Base-by-base conservation (phyloP, 2,888 invertebrate species). In the Helobdella robusta region DNA sequence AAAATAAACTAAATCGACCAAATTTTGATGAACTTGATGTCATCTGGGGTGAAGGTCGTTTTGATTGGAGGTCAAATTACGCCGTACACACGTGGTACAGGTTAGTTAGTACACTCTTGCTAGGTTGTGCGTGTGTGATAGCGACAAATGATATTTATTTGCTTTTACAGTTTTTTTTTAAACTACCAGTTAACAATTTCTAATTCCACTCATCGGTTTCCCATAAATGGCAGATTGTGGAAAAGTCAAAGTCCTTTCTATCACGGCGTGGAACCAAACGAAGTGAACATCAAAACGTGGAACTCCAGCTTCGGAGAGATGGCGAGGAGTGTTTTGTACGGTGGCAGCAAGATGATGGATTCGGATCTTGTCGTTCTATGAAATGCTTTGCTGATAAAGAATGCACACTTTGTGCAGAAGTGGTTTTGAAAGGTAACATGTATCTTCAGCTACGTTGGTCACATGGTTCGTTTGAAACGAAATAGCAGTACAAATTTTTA, bases 61-160 rank as follows among this genome's bases (percentile, higher is more conserved):
- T 68, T 36, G 59, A 72, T 46, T 72, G 72, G 72, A 48, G 61
- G 30, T 48, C 71, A 11, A 72, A 73, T 65, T 73, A 74, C 64
- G 75, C 75, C 6, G 71, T 76, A 6, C 76, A 76, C 54, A 61
- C 74, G 52, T 74, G 69, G 70, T 72, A 71, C 28, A 30, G 69
- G 23, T 11, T 50, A n/a, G n/a, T n/a, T n/a, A n/a, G n/a, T n/a
- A n/a, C n/a, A n/a, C n/a, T n/a, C n/a, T n/a, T n/a, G n/a, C n/a
- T n/a, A n/a, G n/a, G n/a, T n/a, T n/a, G n/a, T n/a, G n/a, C n/a
- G n/a, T n/a, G n/a, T n/a, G n/a, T n/a, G n/a, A n/a, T n/a, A n/a
- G n/a, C n/a, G n/a, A n/a, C n/a, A n/a, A n/a, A n/a, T n/a, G n/a
- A n/a, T n/a, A n/a, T n/a, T n/a, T n/a, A n/a, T n/a, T n/a, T n/a